Percentiles rank a stretch among this genome's conserved stretches.
Evolutionary conservation across 1,140 invertebrate species (phyloP).

Genomic region (Camponotus vicinus): DNA sequence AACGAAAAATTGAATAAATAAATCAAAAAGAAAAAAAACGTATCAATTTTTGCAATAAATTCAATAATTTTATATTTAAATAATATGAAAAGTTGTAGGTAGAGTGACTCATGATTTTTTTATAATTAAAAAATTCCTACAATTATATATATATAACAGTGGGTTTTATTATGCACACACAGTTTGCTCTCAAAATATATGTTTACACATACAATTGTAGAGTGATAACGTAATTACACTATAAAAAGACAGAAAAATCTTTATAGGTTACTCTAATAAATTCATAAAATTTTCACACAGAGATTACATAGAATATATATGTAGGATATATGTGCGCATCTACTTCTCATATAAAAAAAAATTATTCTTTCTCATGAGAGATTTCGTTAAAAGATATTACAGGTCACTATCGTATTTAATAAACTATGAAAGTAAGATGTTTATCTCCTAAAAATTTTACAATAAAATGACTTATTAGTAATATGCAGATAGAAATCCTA

Average conservation of each 20-base stretch:
- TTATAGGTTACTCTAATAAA: constrained; percentile 36
- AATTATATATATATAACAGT: neutral
- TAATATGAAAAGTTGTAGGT: neutral
- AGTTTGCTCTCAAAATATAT: constrained; percentile 50
- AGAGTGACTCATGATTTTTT: neutral
- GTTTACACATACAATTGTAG: constrained; percentile 12
- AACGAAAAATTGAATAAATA: neutral
- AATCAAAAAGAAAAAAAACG: neutral
- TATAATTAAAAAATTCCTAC: neutral
- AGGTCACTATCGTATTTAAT: constrained; percentile 11
- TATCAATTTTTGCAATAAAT: neutral
- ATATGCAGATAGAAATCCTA: constrained; percentile 11
- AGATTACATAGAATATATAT: neutral
- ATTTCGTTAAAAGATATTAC: constrained; percentile 16
- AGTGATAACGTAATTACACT: constrained; percentile 37
- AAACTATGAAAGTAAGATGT: constrained; percentile 33
- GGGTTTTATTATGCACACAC: constrained; percentile 47
- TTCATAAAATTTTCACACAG: constrained; percentile 21
- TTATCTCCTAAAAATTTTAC: constrained; percentile 33
- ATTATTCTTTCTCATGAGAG: constrained; percentile 17
- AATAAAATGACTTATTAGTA: constrained; percentile 1
- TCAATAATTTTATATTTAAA: neutral
- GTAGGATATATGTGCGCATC: neutral
- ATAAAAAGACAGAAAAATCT: neutral
- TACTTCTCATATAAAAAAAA: constrained; percentile 5